Base-by-base conservation (phyloP, 2,113 vertebrate genomes). In the Perca schrenkii region DNA sequence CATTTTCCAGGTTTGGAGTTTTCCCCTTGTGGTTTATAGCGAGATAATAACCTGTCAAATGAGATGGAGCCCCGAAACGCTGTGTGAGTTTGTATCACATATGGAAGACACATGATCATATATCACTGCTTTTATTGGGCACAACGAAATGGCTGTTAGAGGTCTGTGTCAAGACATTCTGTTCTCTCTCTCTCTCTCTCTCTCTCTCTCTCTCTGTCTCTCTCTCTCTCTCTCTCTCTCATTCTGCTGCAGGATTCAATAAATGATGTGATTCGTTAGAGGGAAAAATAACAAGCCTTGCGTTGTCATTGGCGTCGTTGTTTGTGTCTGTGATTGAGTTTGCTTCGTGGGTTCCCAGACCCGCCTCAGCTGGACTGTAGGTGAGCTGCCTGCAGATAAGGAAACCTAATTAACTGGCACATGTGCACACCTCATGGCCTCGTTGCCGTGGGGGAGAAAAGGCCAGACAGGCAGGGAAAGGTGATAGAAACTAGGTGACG, bases 121-220 rank as follows among this genome's bases (percentile, higher is more conserved):
- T 76, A 82, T 86, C 90, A 85, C 60, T 3, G 47, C 63, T 87
- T 89, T 91, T 87, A 89, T 68, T 90, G 84, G 87, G 68, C 73
- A 71, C 76, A 67, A 36, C 15, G 10, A 77, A 77, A 83, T 17
- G 36, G 58, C 62, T n/a, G 3, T 80, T 74, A 6, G 71, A 79
- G 49, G 16, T 67, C 57, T 64, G 71, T 77, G 74, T 82, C 74
- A n/a, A 85, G 80, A 82, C 80, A 52, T 68, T 78, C 83, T 79
- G 61, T 77, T 83, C 76, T 76, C 74, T 25, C 34, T 53, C 4
- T 15, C 16, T 2, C 22, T 0, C 6, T 52, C 25, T 19, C 16
- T 40, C 4, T 52, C 16, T 4, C 14, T 14, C 6, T 22, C 4
- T 65, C 22, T 61, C 10, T 40, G 25, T 4, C 34, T 22, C 31